Evolutionary conservation across 2,113 vertebrate genomes (phyloP).

Genomic region (Willisornis vidua): DNA sequence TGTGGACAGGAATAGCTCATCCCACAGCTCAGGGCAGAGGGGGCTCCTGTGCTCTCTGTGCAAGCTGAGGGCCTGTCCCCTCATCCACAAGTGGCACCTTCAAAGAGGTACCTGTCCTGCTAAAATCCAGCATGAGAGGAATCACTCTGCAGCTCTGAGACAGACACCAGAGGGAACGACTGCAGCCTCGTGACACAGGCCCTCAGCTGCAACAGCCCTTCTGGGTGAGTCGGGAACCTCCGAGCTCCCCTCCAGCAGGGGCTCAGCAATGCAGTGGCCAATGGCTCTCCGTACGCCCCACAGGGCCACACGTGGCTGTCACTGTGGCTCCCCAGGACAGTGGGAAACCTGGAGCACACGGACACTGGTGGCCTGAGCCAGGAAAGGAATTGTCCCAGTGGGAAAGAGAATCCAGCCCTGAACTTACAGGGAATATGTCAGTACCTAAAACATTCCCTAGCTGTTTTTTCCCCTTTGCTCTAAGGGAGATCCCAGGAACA

Average conservation of each 20-base stretch:
- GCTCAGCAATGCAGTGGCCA: not conserved
- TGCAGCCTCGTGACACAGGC: not conserved
- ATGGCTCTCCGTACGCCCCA: rapidly evolving
- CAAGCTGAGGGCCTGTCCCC: not conserved
- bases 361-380: not conserved
- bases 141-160: not conserved
- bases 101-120: not conserved
- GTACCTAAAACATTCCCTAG: not conserved
- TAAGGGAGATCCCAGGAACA: not conserved
- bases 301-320: not conserved
- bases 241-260: not conserved
- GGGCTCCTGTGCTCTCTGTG: not conserved
- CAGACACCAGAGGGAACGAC: not conserved
- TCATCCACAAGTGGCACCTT: rapidly evolving
- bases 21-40: not conserved
- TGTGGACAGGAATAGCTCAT: not conserved
- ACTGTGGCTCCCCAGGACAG: not conserved
- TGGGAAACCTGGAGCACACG: not conserved
- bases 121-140: not conserved
- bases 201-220: not conserved
- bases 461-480: not conserved
- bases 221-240: constrained; percentile 3
- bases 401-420: not conserved
- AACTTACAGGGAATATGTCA: not conserved
- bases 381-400: not conserved